Evolutionary conservation across 64 coral and sea anemone genomes (phyloP).

Genomic region (Acropora tenuis): DNA sequence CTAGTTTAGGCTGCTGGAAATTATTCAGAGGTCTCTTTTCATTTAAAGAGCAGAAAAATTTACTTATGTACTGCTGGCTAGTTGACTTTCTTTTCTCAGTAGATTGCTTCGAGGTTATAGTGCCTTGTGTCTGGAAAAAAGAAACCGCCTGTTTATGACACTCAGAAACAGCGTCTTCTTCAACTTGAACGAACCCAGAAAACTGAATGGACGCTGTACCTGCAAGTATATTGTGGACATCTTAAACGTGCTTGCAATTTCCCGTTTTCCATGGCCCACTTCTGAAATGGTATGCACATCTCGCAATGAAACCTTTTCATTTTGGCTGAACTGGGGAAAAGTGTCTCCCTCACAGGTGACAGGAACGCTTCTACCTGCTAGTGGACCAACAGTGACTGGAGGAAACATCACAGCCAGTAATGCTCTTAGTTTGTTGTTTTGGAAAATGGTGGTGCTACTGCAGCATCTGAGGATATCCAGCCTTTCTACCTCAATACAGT

Average conservation of each 20-base stretch:
- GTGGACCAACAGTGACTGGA: neutral
- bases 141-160: conserved; percentile 41
- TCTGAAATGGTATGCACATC: conserved; percentile 23
- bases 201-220: conserved; percentile 42
- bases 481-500: no score
- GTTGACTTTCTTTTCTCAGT: no score
- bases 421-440: no score
- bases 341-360: neutral
- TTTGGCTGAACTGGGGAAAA: conserved; percentile 41
- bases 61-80: no score
- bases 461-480: no score
- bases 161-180: conserved; percentile 39
- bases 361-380: neutral
- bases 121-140: conserved; percentile 14
- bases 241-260: neutral
- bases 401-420: neutral
- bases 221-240: conserved; percentile 23
- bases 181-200: conserved; percentile 23
- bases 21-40: no score
- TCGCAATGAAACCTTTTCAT: conserved; percentile 37
- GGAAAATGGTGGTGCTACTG: no score
- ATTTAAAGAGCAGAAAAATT: no score
- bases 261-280: conserved; percentile 30
- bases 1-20: neutral
- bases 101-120: no score